A percentile compares a stretch with the other conserved stretches of the same genome.
These are phyloP conservation scores for Amphimallon solstitiale DNA, from an alignment of 2,888 invertebrate genomes.

Conservation along the genomic window DNA sequence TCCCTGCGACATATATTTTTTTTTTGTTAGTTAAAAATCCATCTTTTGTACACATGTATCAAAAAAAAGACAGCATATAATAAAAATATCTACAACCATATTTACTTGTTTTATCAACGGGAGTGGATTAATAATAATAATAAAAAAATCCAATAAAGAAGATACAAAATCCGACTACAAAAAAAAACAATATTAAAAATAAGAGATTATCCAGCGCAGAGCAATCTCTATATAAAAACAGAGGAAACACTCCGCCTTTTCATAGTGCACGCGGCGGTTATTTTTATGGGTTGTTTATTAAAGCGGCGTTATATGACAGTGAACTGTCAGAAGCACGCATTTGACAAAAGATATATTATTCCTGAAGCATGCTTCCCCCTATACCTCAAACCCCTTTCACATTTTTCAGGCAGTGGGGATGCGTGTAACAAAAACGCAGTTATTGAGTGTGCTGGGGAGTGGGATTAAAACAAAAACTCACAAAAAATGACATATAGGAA, in stretches of 20 bases:
- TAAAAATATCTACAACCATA: constrained; percentile 12
- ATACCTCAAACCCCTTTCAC: constrained; percentile 6
- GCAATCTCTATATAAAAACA: constrained; percentile 16
- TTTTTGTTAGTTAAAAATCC: too few relatives aligned
- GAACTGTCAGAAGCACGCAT: constrained; percentile 35
- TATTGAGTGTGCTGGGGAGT: constrained; percentile 8
- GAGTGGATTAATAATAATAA: constrained; percentile 25
- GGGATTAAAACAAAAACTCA: constrained; percentile 18
- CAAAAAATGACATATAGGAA: constrained; percentile 13
- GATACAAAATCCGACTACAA: constrained; percentile 13
- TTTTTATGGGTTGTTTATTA: constrained; percentile 36
- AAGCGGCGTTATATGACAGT: constrained; percentile 34
- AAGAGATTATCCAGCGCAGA: constrained; percentile 13
- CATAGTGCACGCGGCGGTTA: constrained; percentile 30
- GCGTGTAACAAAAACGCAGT: constrained; percentile 17
- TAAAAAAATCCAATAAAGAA: constrained; percentile 23
- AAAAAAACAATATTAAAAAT: constrained; percentile 30
- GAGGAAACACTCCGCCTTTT: constrained; percentile 23
- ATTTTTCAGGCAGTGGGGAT: constrained; percentile 14
- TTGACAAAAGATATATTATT: constrained; percentile 37
- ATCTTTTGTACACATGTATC: background rate
- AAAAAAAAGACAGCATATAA: background rate
- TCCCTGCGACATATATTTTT: too few relatives aligned
- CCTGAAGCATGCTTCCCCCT: constrained; percentile 23
- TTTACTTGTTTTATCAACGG: constrained; percentile 18